These are phyloP conservation scores for Echeneis naucrates DNA, from an alignment of 2,797 vertebrate species.

Conservation along the genomic window DNA sequence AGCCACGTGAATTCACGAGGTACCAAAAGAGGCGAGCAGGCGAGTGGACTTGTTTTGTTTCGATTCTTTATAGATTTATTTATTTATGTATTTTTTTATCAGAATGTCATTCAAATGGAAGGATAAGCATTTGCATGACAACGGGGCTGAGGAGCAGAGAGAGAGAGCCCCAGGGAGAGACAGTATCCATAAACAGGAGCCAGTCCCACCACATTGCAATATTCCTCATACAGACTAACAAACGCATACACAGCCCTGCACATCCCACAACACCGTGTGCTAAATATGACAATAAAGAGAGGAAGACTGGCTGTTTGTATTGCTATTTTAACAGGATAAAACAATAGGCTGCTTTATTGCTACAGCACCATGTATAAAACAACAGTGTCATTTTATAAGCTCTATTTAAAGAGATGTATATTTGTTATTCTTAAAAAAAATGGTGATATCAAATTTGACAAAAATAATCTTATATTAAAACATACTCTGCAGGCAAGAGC, in stretches of 20 bases:
- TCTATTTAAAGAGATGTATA: slow-evolving; percentile 75
- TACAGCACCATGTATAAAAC: slow-evolving; percentile 63
- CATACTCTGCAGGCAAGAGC: slow-evolving; percentile 54
- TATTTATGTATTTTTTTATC: slow-evolving; percentile 93
- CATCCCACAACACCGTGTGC: slow-evolving; percentile 68
- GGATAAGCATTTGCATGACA: slow-evolving; percentile 99
- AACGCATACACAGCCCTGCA: slow-evolving; percentile 63
- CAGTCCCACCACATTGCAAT: slow-evolving; percentile 68
- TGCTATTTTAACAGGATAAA: slow-evolving; percentile 79
- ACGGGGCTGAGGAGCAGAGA: slow-evolving; percentile 86
- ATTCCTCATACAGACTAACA: slow-evolving; percentile 76
- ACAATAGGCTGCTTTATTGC: slow-evolving; percentile 75
- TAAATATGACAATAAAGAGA: slow-evolving; percentile 80
- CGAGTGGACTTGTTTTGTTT: slow-evolving; percentile 78
- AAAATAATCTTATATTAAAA: slow-evolving; percentile 72
- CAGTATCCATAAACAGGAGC: slow-evolving; percentile 87
- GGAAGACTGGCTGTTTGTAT: slow-evolving; percentile 71
- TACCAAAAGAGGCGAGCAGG: slow-evolving; percentile 74
- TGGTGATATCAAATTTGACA: slow-evolving; percentile 60
- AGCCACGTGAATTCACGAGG: slow-evolving; percentile 85
- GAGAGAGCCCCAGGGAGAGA: slow-evolving; percentile 86
- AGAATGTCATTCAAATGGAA: slow-evolving; percentile 98
- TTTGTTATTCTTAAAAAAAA: slow-evolving; percentile 75
- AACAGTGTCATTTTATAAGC: slow-evolving; percentile 73
- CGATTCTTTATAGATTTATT: slow-evolving; percentile 71